Evolutionary conservation across 92 coral and sea anemone genomes (phyloP).

Genomic region (Heteractis magnifica): DNA sequence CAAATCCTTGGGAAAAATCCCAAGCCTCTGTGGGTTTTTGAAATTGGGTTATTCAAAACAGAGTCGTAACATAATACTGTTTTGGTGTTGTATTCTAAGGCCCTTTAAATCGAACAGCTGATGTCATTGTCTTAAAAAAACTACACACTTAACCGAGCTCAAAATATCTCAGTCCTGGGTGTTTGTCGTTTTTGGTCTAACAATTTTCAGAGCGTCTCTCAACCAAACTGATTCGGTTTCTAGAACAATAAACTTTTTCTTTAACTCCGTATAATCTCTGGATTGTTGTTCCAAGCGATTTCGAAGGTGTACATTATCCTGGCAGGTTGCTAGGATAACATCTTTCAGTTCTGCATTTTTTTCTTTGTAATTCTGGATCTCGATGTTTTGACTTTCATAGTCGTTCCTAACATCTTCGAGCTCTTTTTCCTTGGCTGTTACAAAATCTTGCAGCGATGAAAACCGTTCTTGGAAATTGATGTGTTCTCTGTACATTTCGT

Average conservation of each 20-base stretch:
- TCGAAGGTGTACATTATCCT: constrained; percentile 67
- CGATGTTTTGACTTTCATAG: constrained; percentile 52
- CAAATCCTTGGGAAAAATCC: not conserved
- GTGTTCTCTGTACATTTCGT: constrained; percentile 62
- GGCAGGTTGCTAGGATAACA: constrained; percentile 48
- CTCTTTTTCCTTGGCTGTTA: constrained; percentile 50
- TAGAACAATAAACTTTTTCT: constrained; percentile 51
- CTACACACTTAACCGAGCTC: not conserved
- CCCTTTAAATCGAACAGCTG: constrained; percentile 8
- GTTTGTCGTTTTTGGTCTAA: constrained; percentile 11
- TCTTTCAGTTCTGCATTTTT: constrained; percentile 66
- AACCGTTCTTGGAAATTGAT: constrained; percentile 53
- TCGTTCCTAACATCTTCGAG: constrained; percentile 60
- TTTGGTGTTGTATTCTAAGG: not conserved
- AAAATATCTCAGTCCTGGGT: not conserved
- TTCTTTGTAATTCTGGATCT: constrained; percentile 64
- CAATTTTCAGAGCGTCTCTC: constrained; percentile 77
- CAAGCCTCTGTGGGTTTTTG: not conserved
- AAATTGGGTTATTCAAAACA: not conserved
- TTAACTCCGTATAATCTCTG: constrained; percentile 47
- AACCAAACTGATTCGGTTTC: constrained; percentile 87
- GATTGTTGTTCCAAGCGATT: constrained; percentile 58
- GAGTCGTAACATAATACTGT: not conserved
- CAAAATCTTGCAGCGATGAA: constrained; percentile 32
- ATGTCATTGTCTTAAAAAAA: not conserved